Evolutionary conservation across 2,113 vertebrate genomes (phyloP).

Genomic region (Leptobrachium ailaonicum): DNA sequence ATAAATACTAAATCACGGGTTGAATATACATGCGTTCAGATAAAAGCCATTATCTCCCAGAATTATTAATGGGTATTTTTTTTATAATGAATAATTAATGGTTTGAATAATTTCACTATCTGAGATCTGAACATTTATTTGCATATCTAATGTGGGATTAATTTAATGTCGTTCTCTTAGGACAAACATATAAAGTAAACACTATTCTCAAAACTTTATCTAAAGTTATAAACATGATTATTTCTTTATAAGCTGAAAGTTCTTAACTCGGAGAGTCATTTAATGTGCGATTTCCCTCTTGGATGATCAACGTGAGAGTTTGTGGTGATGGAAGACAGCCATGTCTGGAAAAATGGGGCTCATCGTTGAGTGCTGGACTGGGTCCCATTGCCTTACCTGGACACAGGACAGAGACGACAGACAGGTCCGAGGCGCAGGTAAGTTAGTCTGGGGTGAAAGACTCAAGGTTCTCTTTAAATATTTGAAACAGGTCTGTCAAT

Average conservation of each 20-base stretch:
- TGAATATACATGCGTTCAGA: slow-evolving; percentile 77
- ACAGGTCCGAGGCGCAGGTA: too few relatives aligned
- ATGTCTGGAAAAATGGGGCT: too few relatives aligned
- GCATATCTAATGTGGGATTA: slow-evolving; percentile 91
- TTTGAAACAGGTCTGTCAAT: too few relatives aligned
- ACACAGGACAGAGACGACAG: too few relatives aligned
- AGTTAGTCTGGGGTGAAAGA: too few relatives aligned
- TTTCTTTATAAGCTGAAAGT: slow-evolving; percentile 16
- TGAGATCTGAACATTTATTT: slow-evolving; percentile 96
- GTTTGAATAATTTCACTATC: slow-evolving; percentile 96
- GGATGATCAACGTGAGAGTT: too few relatives aligned
- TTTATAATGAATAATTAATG: slow-evolving; percentile 97
- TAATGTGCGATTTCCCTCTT: not conserved
- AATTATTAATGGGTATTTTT: slow-evolving; percentile 94
- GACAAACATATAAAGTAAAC: slow-evolving; percentile 74
- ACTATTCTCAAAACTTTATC: slow-evolving; percentile 67
- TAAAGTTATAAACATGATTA: slow-evolving; percentile 17
- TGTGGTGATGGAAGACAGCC: too few relatives aligned
- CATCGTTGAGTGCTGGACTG: too few relatives aligned
- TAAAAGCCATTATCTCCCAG: slow-evolving; percentile 81
- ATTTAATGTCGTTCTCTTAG: slow-evolving; percentile 79
- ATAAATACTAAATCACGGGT: slow-evolving; percentile 70
- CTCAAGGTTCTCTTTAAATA: too few relatives aligned
- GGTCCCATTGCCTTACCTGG: too few relatives aligned
- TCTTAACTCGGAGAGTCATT: not conserved